A percentile compares a stretch with the other conserved stretches of the same genome.
These are phyloP conservation scores for Noctua janthe DNA, from an alignment of 2,888 invertebrate species.

Conservation along the genomic window DNA sequence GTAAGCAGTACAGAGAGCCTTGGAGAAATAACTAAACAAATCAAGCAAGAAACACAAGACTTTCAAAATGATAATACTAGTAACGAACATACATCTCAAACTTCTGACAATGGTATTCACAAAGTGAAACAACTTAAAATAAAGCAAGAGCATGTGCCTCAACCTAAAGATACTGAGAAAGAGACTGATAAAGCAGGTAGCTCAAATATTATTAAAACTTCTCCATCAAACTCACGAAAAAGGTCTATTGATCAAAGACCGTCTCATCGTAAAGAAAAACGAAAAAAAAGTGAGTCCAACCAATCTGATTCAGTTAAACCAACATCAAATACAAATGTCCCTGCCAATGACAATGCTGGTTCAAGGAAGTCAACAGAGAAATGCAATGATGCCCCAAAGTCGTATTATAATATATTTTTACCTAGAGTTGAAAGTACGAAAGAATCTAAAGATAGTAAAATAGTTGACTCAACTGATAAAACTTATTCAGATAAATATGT, in stretches of 20 bases:
- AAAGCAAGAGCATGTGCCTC: constrained; percentile 64
- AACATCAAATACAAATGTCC: constrained; percentile 70
- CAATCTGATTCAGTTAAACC: constrained; percentile 70
- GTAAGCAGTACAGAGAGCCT: constrained; percentile 16
- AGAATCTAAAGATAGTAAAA: constrained; percentile 75
- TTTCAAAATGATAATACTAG: constrained; percentile 53
- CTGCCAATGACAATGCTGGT: constrained; percentile 67
- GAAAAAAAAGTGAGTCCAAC: constrained; percentile 82
- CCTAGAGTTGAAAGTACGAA: constrained; percentile 70
- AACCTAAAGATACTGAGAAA: constrained; percentile 65
- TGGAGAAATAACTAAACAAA: constrained; percentile 28
- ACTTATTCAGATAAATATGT: constrained; percentile 84
- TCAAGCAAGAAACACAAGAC: constrained; percentile 56
- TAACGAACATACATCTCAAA: constrained; percentile 33
- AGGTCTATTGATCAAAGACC: constrained; percentile 84
- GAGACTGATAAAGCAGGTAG: constrained; percentile 69
- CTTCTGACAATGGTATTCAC: constrained; percentile 36
- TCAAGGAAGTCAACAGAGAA: constrained; percentile 74
- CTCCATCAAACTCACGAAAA: constrained; percentile 79
- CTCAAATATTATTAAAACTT: constrained; percentile 67
- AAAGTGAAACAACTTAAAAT: constrained; percentile 50
- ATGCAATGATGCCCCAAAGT: constrained; percentile 73
- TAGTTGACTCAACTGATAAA: constrained; percentile 73
- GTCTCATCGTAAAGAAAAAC: constrained; percentile 87
- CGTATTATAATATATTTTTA: constrained; percentile 76